Percentiles rank a stretch among this genome's conserved stretches.
phyloP scores from a whole-genome alignment of 2,797 vertebrate species.

The Typhlichthys eigenmanni region DNA sequence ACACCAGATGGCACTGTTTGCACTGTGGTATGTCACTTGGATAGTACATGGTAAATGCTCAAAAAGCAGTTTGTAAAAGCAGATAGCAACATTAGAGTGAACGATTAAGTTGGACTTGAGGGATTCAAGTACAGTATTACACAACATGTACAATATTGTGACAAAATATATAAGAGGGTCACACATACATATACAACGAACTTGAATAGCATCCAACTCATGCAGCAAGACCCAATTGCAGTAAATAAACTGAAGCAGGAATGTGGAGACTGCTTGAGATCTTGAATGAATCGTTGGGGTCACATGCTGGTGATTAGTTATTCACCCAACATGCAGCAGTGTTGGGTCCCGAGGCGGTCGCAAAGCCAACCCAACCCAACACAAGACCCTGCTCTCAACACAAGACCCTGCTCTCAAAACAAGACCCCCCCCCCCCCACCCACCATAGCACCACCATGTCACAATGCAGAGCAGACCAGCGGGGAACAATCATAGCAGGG shows the following conservation, averaged over 20 bases:
- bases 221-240: conserved; percentile 2
- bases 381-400: too few relatives aligned
- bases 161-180: not conserved
- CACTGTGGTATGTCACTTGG: not conserved
- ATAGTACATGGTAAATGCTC: not conserved
- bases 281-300: conserved; percentile 9
- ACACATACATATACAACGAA: not conserved
- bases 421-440: conserved; percentile 9
- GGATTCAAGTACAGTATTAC: not conserved
- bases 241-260: not conserved
- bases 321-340: conserved; percentile 20
- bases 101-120: too few relatives aligned
- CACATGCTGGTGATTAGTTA: conserved; percentile 29
- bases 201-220: not conserved
- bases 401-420: not conserved
- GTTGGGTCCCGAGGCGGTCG: not conserved
- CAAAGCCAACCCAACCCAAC: not conserved
- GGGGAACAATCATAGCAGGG: conserved; percentile 18
- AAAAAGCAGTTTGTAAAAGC: not conserved
- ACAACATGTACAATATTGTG: not conserved
- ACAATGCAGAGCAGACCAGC: conserved; percentile 44
- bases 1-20: conserved; percentile 55
- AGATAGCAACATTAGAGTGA: not conserved
- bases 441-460: conserved; percentile 28
- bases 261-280: not conserved